Conservation (phyloP, 2,113 vertebrate genomes). For the Gavialis gangeticus region DNA sequence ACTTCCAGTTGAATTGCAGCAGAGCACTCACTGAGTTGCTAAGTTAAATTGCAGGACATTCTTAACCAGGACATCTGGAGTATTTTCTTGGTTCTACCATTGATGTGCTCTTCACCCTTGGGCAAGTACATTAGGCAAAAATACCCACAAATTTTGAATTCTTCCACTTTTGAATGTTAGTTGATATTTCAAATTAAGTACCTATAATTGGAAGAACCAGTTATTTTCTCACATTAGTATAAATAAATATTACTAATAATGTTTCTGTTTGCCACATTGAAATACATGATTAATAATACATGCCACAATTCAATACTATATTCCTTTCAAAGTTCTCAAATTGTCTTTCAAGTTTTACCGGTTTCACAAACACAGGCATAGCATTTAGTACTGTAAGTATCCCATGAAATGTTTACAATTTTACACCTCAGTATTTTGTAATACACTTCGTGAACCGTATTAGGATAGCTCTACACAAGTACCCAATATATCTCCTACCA, state of each 20-base stretch:
- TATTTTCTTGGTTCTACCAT: background rate
- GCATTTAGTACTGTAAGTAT: slow-evolving; percentile 22
- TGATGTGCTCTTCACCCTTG: background rate
- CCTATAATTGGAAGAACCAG: background rate
- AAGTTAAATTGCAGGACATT: background rate
- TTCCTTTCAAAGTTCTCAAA: slow-evolving; percentile 32
- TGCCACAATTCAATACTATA: background rate
- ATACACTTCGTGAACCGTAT: background rate
- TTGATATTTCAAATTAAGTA: rapidly evolving
- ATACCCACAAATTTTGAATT: background rate
- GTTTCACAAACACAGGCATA: slow-evolving; percentile 28
- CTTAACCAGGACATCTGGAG: background rate
- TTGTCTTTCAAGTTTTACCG: slow-evolving; percentile 4
- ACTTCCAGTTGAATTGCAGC: background rate
- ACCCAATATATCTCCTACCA: background rate
- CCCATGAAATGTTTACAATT: background rate
- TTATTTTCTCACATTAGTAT: slow-evolving; percentile 7
- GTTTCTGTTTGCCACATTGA: slow-evolving; percentile 18
- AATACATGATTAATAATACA: background rate
- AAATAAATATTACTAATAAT: slow-evolving; percentile 23
- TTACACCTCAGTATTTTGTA: background rate
- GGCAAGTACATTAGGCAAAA: background rate
- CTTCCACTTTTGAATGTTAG: background rate
- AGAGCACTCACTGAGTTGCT: background rate
- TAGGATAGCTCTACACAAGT: too few relatives aligned